phyloP scores from a whole-genome alignment of 2,113 vertebrate genomes.

The Columbina picui region DNA sequence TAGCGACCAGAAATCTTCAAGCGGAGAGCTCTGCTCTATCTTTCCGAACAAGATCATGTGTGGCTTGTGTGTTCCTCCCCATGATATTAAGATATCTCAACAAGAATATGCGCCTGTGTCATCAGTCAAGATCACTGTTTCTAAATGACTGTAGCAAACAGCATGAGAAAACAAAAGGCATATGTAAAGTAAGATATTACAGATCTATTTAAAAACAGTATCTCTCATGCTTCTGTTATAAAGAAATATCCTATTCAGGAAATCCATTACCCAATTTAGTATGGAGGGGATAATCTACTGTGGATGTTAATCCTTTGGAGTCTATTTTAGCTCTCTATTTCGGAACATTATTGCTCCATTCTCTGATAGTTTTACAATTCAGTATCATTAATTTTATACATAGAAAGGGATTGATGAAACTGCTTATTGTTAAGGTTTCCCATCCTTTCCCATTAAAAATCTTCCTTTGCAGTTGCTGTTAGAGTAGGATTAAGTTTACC shows the following conservation, averaged over 20 bases:
- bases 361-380: conserved; percentile 42
- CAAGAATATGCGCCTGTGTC: neutral
- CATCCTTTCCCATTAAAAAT: neutral
- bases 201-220: neutral
- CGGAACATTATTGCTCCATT: conserved; percentile 22
- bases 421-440: conserved; percentile 23
- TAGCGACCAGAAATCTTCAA: neutral
- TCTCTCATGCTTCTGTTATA: neutral
- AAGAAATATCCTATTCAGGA: conserved; percentile 19
- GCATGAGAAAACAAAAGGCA: neutral
- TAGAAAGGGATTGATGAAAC: neutral
- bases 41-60: neutral
- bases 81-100: neutral
- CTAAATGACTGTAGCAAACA: neutral
- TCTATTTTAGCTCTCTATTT: conserved; percentile 40
- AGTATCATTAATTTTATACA: conserved; percentile 24
- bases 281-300: conserved; percentile 43
- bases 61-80: neutral
- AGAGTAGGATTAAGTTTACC: conserved; percentile 2
- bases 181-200: neutral
- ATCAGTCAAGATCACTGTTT: neutral
- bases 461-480: neutral
- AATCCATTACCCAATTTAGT: conserved; percentile 44
- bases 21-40: fast-evolving
- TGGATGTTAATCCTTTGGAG: conserved; percentile 50